phyloP scores from a whole-genome alignment of 2,888 invertebrate genomes.

The Drosophila stalkeri region DNA sequence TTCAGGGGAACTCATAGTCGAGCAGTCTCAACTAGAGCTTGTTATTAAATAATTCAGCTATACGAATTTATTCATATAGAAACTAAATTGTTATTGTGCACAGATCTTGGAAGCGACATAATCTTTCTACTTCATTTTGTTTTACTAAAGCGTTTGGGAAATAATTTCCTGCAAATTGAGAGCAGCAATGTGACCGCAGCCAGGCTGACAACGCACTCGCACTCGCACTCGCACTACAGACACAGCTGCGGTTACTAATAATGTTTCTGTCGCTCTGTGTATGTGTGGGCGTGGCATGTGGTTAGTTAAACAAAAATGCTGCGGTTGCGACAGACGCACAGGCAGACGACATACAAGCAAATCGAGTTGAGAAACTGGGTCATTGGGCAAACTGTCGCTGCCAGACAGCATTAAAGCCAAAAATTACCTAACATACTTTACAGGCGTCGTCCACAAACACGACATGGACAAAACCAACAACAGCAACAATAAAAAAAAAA shows the following conservation, averaged over 20 bases:
- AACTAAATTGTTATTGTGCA: not conserved
- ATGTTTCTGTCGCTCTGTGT: conserved; percentile 26
- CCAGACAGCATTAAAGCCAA: conserved; percentile 45
- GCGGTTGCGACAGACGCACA: conserved; percentile 21
- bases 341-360: conserved; percentile 14
- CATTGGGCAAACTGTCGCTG: conserved; percentile 40
- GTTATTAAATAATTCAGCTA: not conserved
- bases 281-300: conserved; percentile 68
- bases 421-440: conserved; percentile 41
- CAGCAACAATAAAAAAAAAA: conserved; percentile 31
- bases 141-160: conserved; percentile 20
- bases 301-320: conserved; percentile 71
- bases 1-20: too few relatives aligned
- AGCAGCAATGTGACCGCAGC: conserved; percentile 34
- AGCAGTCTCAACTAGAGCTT: too few relatives aligned
- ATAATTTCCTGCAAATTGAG: conserved; percentile 45
- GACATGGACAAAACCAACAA: conserved; percentile 29
- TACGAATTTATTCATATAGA: not conserved
- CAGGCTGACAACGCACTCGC: conserved; percentile 27
- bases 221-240: conserved; percentile 17
- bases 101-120: conserved; percentile 5
- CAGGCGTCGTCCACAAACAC: conserved; percentile 26
- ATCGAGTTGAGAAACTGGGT: conserved; percentile 51
- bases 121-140: conserved; percentile 28
- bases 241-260: conserved; percentile 63